phyloP scores from a whole-genome alignment of 2,888 invertebrate genomes.

The Phania funesta region DNA sequence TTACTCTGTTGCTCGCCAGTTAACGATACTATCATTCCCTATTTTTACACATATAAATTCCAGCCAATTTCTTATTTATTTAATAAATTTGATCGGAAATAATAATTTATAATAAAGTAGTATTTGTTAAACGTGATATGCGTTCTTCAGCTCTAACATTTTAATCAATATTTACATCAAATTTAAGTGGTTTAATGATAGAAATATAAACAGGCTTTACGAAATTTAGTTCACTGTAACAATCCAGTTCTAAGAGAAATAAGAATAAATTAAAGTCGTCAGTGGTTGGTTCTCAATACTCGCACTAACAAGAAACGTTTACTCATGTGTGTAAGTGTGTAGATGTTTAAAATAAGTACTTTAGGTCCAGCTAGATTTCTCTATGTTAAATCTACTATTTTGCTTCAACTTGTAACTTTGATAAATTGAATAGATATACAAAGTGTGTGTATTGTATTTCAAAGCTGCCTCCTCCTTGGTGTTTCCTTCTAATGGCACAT shows the following conservation, averaged over 20 bases:
- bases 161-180: not conserved
- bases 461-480: conserved; percentile 26
- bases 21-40: too few species aligned
- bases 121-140: too few species aligned
- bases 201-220: not conserved
- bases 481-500: conserved; percentile 37
- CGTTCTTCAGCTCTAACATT: too few species aligned
- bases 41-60: too few species aligned
- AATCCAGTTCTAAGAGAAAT: conserved; percentile 31
- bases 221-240: conserved; percentile 48
- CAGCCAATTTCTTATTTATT: too few species aligned
- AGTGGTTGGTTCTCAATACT: not conserved
- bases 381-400: conserved; percentile 1
- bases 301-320: not conserved
- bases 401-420: not conserved
- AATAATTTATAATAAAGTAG: too few species aligned
- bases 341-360: not conserved
- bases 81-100: too few species aligned
- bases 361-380: not conserved
- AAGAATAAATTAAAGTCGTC: conserved; percentile 25
- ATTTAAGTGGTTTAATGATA: not conserved
- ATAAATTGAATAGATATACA: conserved; percentile 25
- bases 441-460: not conserved
- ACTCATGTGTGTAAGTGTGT: not conserved
- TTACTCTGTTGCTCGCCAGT: too few species aligned